phyloP scores from a whole-genome alignment of 2,888 invertebrate genomes.

The Pachycephus smyrnensis region DNA sequence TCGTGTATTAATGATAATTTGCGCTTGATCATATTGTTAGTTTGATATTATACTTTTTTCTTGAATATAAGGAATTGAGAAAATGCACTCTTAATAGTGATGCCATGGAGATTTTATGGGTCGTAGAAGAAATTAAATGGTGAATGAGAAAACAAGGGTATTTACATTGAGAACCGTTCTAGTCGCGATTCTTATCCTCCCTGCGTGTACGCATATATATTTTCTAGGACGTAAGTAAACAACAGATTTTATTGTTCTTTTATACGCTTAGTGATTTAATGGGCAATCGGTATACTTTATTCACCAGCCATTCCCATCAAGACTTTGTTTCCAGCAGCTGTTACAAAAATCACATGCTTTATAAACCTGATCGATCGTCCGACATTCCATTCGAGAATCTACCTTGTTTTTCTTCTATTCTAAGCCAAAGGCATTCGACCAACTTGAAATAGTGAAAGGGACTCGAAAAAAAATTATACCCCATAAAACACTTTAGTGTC shows the following conservation, averaged over 20 bases:
- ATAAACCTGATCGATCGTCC: constrained; percentile 28
- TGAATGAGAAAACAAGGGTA: background rate
- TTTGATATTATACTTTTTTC: background rate
- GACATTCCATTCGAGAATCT: background rate
- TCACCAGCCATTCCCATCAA: constrained; percentile 38
- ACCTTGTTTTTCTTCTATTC: background rate
- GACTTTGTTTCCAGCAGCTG: constrained; percentile 16
- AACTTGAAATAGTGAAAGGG: background rate
- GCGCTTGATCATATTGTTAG: background rate
- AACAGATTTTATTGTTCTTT: constrained; percentile 36
- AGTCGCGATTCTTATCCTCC: background rate
- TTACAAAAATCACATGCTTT: constrained; percentile 35
- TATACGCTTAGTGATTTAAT: constrained; percentile 41
- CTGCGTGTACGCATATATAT: background rate
- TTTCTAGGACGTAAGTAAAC: constrained; percentile 26
- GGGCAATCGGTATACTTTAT: constrained; percentile 41
- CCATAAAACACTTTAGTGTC: too few relatives aligned
- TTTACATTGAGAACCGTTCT: background rate
- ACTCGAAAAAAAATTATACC: background rate
- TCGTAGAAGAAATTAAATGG: background rate
- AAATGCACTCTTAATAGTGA: background rate
- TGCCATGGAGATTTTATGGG: background rate
- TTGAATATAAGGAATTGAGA: background rate
- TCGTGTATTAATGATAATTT: background rate
- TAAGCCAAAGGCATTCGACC: background rate